phyloP scores from a whole-genome alignment of 2,797 vertebrate genomes.

The Oophaga sylvatica region DNA sequence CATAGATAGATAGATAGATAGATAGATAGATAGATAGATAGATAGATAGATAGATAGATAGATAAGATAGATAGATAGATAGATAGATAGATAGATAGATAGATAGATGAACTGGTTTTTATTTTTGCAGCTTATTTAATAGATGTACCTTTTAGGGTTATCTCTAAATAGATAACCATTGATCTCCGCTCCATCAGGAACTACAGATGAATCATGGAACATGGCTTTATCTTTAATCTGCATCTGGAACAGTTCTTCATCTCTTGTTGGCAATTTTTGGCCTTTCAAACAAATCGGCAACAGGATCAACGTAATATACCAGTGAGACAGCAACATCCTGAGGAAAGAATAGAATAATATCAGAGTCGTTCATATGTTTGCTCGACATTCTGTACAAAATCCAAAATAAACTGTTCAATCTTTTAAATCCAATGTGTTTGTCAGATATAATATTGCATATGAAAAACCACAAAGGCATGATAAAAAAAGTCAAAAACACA shows the following conservation, averaged over 20 bases:
- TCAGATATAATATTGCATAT: not conserved
- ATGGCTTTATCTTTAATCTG: slow-evolving; percentile 92
- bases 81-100: not conserved
- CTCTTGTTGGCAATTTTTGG: slow-evolving; percentile 95
- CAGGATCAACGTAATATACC: slow-evolving; percentile 75
- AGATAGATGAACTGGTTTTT: not conserved
- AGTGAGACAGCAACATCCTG: slow-evolving; percentile 85
- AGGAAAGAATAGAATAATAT: slow-evolving; percentile 44
- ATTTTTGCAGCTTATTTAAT: not conserved
- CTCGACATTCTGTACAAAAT: not conserved
- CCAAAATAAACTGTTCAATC: not conserved
- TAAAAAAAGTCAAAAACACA: not conserved
- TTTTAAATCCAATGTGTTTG: not conserved
- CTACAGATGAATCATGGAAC: slow-evolving; percentile 91
- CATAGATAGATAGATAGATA: not conserved
- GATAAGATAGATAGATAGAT: not conserved
- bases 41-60: not conserved
- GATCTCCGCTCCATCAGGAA: slow-evolving; percentile 96
- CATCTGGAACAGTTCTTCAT: slow-evolving; percentile 98
- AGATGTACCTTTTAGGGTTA: slow-evolving; percentile 88
- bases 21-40: not conserved
- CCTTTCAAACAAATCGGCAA: slow-evolving; percentile 73
- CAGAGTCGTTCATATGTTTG: not conserved
- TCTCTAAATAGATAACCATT: slow-evolving; percentile 96
- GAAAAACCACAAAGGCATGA: not conserved